Evolutionary conservation across 92 coral and sea anemone species (phyloP), one percentile per base, ranked within the genome.

Genomic region (Actinernus sp.): DNA sequence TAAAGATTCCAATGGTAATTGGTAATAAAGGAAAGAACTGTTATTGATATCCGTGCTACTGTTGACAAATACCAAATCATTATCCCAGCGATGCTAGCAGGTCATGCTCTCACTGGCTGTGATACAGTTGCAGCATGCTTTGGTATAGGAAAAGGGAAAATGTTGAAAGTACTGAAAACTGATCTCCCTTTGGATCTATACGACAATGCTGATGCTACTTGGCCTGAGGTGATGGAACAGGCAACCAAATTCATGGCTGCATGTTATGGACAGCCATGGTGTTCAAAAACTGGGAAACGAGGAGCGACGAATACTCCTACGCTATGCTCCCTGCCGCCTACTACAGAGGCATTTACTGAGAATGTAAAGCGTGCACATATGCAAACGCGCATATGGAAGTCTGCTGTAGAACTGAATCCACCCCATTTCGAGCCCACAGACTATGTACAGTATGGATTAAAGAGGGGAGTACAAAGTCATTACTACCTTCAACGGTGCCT

Each of bases 101-200:
- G 70, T 26, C 92, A 73, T 86, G 78, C 66, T 38, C 55, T 85
- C 32, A 79, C 83, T 23, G 89, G 93, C 55, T 87, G 93, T 55
- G 77, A 87, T 63, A 81, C 93, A 65, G 88, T 87, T 12, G 71
- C 93, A 2, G 58, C 74, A 34, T 71, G 65, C 86, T 71, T 63
- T 45, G 81, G 89, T 39, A 76, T 69, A 17, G 93, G 85, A 71
- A 75, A 82, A n/a, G n/a, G n/a, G n/a, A n/a, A n/a, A n/a, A n/a
- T n/a, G n/a, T n/a, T n/a, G n/a, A n/a, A n/a, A n/a, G n/a, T n/a
- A n/a, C n/a, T n/a, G n/a, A n/a, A n/a, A n/a, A n/a, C n/a, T n/a
- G n/a, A n/a, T n/a, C n/a, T n/a, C n/a, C n/a, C n/a, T n/a, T n/a
- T n/a, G n/a, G n/a, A n/a, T n/a, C n/a, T n/a, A n/a, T n/a, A n/a